These are phyloP conservation scores for Neelides sp. DNA, from an alignment of 1,140 invertebrate genomes.

Conservation along the genomic window DNA sequence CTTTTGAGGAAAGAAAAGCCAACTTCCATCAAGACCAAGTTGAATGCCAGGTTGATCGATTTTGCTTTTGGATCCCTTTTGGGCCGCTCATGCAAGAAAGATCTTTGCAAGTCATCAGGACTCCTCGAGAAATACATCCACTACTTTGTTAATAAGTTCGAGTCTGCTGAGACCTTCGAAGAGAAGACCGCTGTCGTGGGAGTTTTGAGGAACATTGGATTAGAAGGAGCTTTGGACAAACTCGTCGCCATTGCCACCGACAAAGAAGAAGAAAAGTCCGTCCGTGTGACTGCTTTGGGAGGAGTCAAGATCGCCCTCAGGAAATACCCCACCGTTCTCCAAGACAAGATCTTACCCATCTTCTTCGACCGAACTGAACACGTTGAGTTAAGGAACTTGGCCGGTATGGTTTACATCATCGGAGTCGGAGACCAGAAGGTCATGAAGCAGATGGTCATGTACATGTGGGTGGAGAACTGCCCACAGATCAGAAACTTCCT, in stretches of 20 bases:
- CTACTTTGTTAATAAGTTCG: conserved; percentile 19
- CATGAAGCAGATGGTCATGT: conserved; percentile 20
- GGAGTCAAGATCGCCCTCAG: conserved; percentile 20
- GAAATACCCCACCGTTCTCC: conserved; percentile 6
- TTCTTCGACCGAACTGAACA: conserved; percentile 25
- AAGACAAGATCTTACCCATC: conserved; percentile 22
- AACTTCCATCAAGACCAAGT: conserved; percentile 12
- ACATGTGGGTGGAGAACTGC: conserved; percentile 26
- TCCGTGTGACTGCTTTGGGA: conserved; percentile 23
- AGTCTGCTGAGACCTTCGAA: conserved; percentile 18
- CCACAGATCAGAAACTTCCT: conserved; percentile 28
- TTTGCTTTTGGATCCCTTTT: conserved; percentile 28
- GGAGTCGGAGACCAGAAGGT: conserved; percentile 4
- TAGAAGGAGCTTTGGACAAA: conserved; percentile 15
- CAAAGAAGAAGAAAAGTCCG: conserved; percentile 17
- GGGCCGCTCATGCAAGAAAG: conserved; percentile 22
- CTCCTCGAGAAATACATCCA: conserved; percentile 28
- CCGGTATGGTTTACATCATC: conserved; percentile 11
- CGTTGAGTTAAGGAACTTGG: conserved; percentile 20
- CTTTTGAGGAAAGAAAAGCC: background rate
- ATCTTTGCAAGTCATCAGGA: conserved; percentile 21
- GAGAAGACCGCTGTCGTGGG: conserved; percentile 22
- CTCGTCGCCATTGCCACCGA: conserved; percentile 18
- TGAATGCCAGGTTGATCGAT: conserved; percentile 21
- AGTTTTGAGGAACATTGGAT: conserved; percentile 20